These are phyloP conservation scores for Microcebus ravelobensis DNA, from an alignment of 2,113 vertebrate species.

Conservation along the genomic window DNA sequence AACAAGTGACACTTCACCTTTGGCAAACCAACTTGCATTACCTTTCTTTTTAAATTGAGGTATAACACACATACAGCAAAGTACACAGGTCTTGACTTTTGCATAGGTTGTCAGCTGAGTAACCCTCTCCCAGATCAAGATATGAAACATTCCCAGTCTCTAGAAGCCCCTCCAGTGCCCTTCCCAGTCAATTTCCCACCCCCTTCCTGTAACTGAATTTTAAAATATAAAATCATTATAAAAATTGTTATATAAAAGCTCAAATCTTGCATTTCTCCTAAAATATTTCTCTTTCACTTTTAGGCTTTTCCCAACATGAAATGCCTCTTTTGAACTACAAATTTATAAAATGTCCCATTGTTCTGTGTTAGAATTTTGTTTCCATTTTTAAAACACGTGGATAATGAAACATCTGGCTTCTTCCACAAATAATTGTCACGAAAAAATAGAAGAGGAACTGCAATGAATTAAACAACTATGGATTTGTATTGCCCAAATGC, in stretches of 20 bases:
- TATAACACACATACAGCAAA: not conserved
- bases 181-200: not conserved
- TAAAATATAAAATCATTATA: not conserved
- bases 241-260: not conserved
- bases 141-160: not conserved
- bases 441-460: not conserved
- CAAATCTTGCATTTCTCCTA: not conserved
- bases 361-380: not conserved
- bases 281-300: not conserved
- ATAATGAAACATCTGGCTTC: not conserved
- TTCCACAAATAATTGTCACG: constrained; percentile 5
- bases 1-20: not conserved
- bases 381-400: not conserved
- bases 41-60: not conserved
- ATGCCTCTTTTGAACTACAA: not conserved
- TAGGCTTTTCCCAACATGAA: not conserved
- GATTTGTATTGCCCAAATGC: not conserved
- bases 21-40: not conserved
- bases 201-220: not conserved
- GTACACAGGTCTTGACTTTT: not conserved
- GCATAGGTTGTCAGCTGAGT: not conserved
- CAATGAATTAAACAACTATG: not conserved
- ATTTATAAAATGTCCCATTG: not conserved
- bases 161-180: not conserved
- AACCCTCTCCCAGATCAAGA: not conserved